Evolutionary conservation across 2,888 invertebrate genomes (phyloP).

Genomic region (Lithodes maja): DNA sequence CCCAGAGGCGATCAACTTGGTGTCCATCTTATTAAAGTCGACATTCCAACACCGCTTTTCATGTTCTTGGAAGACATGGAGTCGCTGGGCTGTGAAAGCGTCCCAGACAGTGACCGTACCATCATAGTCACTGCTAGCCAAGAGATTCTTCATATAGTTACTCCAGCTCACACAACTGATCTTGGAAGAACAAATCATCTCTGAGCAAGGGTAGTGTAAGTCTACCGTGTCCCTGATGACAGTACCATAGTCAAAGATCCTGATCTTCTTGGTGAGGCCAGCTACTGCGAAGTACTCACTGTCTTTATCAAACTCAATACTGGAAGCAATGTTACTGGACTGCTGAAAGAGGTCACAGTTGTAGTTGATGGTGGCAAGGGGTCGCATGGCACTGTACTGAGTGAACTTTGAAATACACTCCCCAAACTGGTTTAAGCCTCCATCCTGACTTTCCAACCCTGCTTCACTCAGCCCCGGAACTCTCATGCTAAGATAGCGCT

Average conservation of each 20-base stretch:
- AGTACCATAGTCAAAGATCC: slow-evolving; percentile 91
- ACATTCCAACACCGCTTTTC: slow-evolving; percentile 97
- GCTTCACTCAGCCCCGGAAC: slow-evolving; percentile 84
- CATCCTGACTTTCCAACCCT: slow-evolving; percentile 72
- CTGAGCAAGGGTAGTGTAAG: slow-evolving; percentile 92
- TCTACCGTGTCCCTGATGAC: slow-evolving; percentile 91
- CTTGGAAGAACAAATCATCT: slow-evolving; percentile 94
- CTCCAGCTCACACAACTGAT: slow-evolving; percentile 97
- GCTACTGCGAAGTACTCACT: slow-evolving; percentile 97
- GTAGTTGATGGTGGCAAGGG: slow-evolving; percentile 91
- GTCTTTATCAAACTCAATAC: slow-evolving; percentile 97
- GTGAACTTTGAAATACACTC: slow-evolving; percentile 92
- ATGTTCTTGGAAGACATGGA: slow-evolving; percentile 83
- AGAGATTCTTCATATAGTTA: slow-evolving; percentile 88
- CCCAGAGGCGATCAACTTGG: slow-evolving; percentile 91
- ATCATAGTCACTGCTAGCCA: slow-evolving; percentile 96
- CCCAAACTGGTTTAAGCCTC: slow-evolving; percentile 84
- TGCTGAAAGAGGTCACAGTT: slow-evolving; percentile 88
- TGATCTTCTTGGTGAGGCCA: slow-evolving; percentile 95
- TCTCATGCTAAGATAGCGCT: slow-evolving; percentile 88
- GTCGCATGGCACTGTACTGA: slow-evolving; percentile 84
- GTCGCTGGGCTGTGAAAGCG: slow-evolving; percentile 83
- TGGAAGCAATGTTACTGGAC: slow-evolving; percentile 87
- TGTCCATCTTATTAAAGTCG: slow-evolving; percentile 94
- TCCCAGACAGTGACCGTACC: slow-evolving; percentile 96